Evolutionary conservation across 2,888 invertebrate genomes (phyloP), one percentile per base, ranked within the genome.

Genomic region (Rotaria macrura): DNA sequence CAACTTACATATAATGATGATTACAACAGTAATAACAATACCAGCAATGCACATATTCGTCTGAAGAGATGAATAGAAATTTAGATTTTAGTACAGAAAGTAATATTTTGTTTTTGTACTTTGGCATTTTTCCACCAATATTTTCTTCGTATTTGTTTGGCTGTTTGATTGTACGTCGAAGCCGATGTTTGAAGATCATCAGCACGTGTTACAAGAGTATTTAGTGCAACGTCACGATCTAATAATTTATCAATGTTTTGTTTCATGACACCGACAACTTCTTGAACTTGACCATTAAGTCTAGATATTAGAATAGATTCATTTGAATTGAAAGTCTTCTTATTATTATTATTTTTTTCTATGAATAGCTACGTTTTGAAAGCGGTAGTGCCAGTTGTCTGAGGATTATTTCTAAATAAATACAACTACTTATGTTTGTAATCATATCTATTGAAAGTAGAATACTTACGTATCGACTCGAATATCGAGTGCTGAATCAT

Each of bases 241-340:
- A 83, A 54, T 34, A 86, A 74, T 86, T 74, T 84, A 34, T 86
- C 86, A 23, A 86, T 85, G 84, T 86, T 86, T 23, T 79, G 55
- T 57, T 86, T 86, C 86, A 86, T 86, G 40, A 57, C 79, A 86
- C 84, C 86, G 65, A 84, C 65, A 38, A 86, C 86, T 83, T 84
- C 86, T 38, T 57, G 79, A 5, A 86, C 86, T 84, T 86, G 86
- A 43, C 72, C 72, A 34, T 86, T 84, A 38, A 86, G 84, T 79
- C 79, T 79, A 79, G 34, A 65, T 34, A 38, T n/a, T n/a, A n/a
- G n/a, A n/a, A n/a, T n/a, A n/a, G n/a, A n/a, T n/a, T n/a, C n/a
- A n/a, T n/a, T n/a, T n/a, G n/a, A n/a, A n/a, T n/a, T n/a, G n/a
- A n/a, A n/a, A n/a, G n/a, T n/a, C n/a, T n/a, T n/a, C n/a, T n/a